Percentiles rank a stretch among this genome's conserved stretches.
These are phyloP conservation scores for Pocota personata DNA, from an alignment of 2,888 invertebrate genomes.

Conservation along the genomic window DNA sequence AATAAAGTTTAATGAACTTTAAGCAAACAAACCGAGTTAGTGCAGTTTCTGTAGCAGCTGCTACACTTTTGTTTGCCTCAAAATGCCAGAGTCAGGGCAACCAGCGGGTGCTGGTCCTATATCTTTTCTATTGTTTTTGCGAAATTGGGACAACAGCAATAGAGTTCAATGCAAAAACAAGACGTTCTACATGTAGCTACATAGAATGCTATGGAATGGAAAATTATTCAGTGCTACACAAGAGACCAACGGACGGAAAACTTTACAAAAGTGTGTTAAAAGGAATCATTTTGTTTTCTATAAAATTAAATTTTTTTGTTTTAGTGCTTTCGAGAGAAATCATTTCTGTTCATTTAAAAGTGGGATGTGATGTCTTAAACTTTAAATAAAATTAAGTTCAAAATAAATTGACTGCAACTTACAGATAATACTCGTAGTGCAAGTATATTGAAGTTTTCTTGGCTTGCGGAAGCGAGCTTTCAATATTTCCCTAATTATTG, in stretches of 20 bases:
- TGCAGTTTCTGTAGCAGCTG: constrained; percentile 42
- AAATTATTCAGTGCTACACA: constrained; percentile 11
- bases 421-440: too few relatives aligned
- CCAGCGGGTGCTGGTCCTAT: not conserved
- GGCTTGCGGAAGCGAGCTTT: too few relatives aligned
- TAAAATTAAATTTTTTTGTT: not conserved
- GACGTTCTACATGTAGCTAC: not conserved
- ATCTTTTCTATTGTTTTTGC: constrained; percentile 12
- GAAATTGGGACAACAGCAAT: constrained; percentile 23
- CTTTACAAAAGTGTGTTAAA: constrained; percentile 24
- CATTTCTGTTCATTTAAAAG: not conserved
- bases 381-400: too few relatives aligned
- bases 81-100: constrained; percentile 34
- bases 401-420: too few relatives aligned
- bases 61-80: constrained; percentile 40
- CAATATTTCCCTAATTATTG: too few relatives aligned
- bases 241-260: not conserved
- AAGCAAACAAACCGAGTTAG: constrained; percentile 35
- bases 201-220: not conserved
- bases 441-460: too few relatives aligned
- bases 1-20: constrained; percentile 53
- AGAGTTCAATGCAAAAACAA: not conserved
- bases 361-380: not conserved
- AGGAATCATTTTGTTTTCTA: constrained; percentile 22
- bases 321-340: not conserved